phyloP scores from a whole-genome alignment of 2,113 vertebrate species.

The Callipepla californica region DNA sequence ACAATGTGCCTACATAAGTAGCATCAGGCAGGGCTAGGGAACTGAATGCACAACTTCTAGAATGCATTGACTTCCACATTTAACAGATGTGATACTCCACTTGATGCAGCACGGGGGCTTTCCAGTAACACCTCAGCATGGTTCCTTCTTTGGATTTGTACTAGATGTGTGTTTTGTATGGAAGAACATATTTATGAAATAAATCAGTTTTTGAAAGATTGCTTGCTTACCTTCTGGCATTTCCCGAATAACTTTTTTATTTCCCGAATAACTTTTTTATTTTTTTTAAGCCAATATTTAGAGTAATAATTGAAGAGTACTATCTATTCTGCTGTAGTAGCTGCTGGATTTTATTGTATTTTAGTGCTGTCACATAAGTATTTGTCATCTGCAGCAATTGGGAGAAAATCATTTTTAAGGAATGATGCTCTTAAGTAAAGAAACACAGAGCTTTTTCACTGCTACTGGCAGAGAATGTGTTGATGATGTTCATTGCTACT shows the following conservation, averaged over 20 bases:
- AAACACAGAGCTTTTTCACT: not conserved
- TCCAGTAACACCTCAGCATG: not conserved
- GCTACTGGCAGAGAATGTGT: not conserved
- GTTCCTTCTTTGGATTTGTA: not conserved
- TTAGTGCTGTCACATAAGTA: not conserved
- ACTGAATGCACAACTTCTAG: not conserved
- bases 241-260: not conserved
- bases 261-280: not conserved
- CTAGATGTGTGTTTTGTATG: not conserved
- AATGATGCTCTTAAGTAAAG: not conserved
- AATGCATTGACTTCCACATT: not conserved
- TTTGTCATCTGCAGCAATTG: not conserved
- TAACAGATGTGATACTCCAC: not conserved
- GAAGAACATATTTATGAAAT: not conserved
- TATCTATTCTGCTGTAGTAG: not conserved
- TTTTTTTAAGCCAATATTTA: not conserved
- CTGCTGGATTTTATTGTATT: not conserved
- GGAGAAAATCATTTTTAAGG: not conserved
- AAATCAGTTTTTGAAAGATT: not conserved
- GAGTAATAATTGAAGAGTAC: not conserved
- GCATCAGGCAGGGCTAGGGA: not conserved
- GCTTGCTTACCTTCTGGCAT: slow-evolving; percentile 2
- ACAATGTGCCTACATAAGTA: accelerated
- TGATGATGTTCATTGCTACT: not conserved
- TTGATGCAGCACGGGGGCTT: not conserved